Conservation (phyloP, 2,888 invertebrate species). For the Hyposoter didymator region DNA sequence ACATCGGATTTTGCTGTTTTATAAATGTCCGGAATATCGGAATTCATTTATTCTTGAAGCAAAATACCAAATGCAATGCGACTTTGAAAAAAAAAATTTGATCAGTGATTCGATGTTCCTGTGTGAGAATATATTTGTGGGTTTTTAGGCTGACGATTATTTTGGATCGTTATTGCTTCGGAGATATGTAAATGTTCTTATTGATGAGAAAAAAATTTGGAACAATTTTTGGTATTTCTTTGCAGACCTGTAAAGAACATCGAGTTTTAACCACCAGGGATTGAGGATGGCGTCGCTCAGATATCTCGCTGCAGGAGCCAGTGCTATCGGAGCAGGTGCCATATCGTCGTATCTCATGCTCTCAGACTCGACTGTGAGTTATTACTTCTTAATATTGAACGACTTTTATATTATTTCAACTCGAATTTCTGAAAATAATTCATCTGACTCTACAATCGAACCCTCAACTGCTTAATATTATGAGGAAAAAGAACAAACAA, state of each 20-base stretch:
- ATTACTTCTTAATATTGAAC: slow-evolving; percentile 3
- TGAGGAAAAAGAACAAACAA: not conserved
- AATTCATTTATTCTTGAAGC: not conserved
- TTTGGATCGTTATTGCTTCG: not conserved
- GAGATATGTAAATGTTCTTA: not conserved
- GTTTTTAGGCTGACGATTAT: too few relatives aligned
- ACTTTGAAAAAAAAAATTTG: too few relatives aligned
- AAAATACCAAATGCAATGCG: not conserved
- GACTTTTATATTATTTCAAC: too few relatives aligned
- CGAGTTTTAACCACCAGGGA: slow-evolving; percentile 57
- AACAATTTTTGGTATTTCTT: slow-evolving; percentile 4
- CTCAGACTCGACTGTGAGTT: slow-evolving; percentile 84
- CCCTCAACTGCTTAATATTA: too few relatives aligned
- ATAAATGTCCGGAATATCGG: too few relatives aligned
- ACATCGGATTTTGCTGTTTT: not conserved
- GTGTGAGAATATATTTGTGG: too few relatives aligned
- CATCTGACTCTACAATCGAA: too few relatives aligned
- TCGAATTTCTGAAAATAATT: too few relatives aligned
- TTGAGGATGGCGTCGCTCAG: slow-evolving; percentile 79
- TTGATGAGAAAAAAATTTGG: not conserved
- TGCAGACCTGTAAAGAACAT: slow-evolving; percentile 58
- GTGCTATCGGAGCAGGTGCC: slow-evolving; percentile 87
- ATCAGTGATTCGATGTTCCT: too few relatives aligned
- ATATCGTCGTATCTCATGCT: slow-evolving; percentile 87
- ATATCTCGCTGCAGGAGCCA: slow-evolving; percentile 86